Conservation (phyloP, 2,113 vertebrate genomes). For the Phylloscopus trochilus region DNA sequence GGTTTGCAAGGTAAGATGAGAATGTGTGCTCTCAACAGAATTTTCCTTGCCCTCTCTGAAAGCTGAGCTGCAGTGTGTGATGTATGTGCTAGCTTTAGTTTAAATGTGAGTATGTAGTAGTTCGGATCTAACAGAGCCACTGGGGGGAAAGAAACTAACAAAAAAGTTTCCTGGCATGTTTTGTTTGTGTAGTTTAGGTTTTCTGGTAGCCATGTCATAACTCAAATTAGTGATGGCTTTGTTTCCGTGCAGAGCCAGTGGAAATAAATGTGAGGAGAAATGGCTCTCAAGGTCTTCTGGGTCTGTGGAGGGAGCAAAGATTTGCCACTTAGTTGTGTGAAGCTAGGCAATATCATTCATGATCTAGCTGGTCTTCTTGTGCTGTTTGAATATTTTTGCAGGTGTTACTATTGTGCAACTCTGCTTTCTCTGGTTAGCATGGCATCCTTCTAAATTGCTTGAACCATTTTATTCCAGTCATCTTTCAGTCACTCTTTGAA, state of each 20-base stretch:
- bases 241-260: not conserved
- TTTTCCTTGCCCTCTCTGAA: not conserved
- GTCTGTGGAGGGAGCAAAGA: not conserved
- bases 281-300: not conserved
- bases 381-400: not conserved
- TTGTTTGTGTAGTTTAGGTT: not conserved
- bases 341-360: not conserved
- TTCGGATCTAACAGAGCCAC: not conserved
- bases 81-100: not conserved
- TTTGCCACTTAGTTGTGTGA: not conserved
- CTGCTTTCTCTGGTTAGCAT: not conserved
- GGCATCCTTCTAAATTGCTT: not conserved
- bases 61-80: not conserved
- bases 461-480: not conserved
- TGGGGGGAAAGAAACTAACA: rapidly evolving
- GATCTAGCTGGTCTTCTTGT: not conserved
- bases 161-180: not conserved
- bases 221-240: not conserved
- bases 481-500: not conserved
- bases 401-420: not conserved
- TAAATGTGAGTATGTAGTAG: not conserved
- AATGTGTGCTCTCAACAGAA: not conserved
- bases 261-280: not conserved
- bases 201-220: not conserved
- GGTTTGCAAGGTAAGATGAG: not conserved